These are phyloP conservation scores for Acrocyrtus sp. DNA, from an alignment of 2,888 invertebrate genomes.

Conservation along the genomic window DNA sequence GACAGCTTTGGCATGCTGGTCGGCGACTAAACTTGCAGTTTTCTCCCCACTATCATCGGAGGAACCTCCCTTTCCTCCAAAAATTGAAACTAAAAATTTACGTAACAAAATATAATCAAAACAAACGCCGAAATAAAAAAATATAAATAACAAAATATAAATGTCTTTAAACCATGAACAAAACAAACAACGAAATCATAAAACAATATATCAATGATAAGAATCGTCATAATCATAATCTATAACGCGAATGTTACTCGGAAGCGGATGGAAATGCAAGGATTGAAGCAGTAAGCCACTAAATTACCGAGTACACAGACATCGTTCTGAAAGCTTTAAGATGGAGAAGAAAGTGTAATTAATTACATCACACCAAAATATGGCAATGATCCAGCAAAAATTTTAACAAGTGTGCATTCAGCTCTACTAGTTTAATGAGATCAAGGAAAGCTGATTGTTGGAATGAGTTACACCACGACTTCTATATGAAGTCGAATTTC, in stretches of 20 bases:
- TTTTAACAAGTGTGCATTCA: not conserved
- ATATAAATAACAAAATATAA: conserved; percentile 10
- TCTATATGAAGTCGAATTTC: no score
- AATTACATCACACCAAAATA: no score
- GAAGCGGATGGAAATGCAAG: no score
- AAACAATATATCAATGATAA: not conserved
- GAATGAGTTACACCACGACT: not conserved
- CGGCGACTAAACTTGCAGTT: no score
- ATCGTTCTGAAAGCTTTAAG: not conserved
- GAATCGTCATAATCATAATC: not conserved
- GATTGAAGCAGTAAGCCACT: no score
- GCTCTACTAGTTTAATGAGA: conserved; percentile 5
- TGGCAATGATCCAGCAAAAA: no score
- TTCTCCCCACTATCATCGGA: not conserved
- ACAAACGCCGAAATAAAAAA: conserved; percentile 5
- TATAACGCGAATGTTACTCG: no score
- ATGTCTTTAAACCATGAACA: not conserved
- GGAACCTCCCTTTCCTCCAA: conserved; percentile 22
- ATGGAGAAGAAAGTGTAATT: no score
- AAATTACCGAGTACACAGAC: no score
- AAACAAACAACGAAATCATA: not conserved
- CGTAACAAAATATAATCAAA: conserved; percentile 28
- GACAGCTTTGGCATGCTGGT: no score
- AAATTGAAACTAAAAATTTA: conserved; percentile 54
- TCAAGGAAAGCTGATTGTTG: conserved; percentile 23